These are phyloP conservation scores for Gambusia yucatana DNA, from an alignment of 2,797 vertebrate genomes.

Conservation along the genomic window DNA sequence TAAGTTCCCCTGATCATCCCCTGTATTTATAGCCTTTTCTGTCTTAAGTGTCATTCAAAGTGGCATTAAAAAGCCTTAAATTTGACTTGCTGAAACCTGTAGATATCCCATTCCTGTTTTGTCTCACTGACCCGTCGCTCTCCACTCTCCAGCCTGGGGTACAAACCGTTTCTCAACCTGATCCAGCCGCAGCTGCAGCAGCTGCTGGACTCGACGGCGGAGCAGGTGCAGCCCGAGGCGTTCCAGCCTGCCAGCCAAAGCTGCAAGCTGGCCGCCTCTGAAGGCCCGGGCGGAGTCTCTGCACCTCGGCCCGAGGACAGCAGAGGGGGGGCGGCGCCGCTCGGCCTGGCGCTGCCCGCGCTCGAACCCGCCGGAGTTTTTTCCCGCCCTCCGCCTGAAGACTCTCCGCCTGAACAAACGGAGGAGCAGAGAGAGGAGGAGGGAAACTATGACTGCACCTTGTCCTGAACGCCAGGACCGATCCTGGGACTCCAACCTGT, in stretches of 20 bases:
- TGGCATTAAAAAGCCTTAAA: too few species aligned
- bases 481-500: conserved; percentile 42
- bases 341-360: conserved; percentile 78
- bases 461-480: conserved; percentile 84
- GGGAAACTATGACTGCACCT: conserved; percentile 90
- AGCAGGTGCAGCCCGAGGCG: conserved; percentile 88
- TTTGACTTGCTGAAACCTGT: too few species aligned
- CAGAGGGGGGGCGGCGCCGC: conserved; percentile 75
- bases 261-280: conserved; percentile 83
- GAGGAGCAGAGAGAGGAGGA: conserved; percentile 87
- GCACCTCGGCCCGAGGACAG: conserved; percentile 83
- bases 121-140: background rate
- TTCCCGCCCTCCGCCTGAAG: conserved; percentile 79
- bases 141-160: conserved; percentile 86
- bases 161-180: conserved; percentile 94
- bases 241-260: conserved; percentile 86
- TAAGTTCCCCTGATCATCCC: too few species aligned
- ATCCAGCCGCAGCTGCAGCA: conserved; percentile 94
- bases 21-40: too few species aligned
- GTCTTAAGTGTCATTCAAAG: too few species aligned
- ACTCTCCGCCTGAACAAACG: conserved; percentile 76
- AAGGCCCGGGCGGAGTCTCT: conserved; percentile 56
- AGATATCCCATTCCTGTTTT: background rate
- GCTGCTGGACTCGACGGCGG: conserved; percentile 84
- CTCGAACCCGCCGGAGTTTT: conserved; percentile 73